These are phyloP conservation scores for Epinephelus coioides DNA, from an alignment of 2,797 vertebrate species.

Conservation along the genomic window DNA sequence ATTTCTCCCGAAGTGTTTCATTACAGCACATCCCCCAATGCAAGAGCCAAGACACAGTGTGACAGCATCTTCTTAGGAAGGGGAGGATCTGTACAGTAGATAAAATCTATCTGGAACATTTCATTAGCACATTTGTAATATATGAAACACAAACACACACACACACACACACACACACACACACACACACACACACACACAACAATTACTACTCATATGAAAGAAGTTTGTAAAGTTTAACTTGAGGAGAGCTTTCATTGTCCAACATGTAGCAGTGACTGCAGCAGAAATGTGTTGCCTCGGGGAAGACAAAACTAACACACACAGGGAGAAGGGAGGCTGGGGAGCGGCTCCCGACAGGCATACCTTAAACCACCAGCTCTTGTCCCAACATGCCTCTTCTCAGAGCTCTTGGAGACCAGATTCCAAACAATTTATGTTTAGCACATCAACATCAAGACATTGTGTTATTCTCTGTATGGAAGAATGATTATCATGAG, in stretches of 20 bases:
- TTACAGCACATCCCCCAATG: neutral
- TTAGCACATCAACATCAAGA: neutral
- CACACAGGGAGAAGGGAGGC: neutral
- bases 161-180: too few species aligned
- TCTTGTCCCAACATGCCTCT: slow-evolving; percentile 66
- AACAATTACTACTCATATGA: neutral
- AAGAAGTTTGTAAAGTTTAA: neutral
- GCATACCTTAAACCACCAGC: slow-evolving; percentile 39
- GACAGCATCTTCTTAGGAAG: neutral
- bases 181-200: too few species aligned
- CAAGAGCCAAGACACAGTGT: neutral
- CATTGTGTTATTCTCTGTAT: neutral
- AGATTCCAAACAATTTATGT: neutral
- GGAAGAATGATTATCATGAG: neutral
- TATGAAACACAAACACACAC: neutral
- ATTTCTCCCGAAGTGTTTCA: neutral
- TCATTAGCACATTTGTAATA: neutral
- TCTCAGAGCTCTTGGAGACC: neutral
- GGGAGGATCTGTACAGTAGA: neutral
- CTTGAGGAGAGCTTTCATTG: neutral
- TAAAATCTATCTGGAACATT: neutral
- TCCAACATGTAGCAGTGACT: neutral
- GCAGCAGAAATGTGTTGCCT: slow-evolving; percentile 54
- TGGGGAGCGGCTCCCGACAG: slow-evolving; percentile 26
- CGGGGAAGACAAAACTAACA: slow-evolving; percentile 38